Evolutionary conservation across 2,113 vertebrate species (phyloP).

Genomic region (Seriola quinqueradiata): DNA sequence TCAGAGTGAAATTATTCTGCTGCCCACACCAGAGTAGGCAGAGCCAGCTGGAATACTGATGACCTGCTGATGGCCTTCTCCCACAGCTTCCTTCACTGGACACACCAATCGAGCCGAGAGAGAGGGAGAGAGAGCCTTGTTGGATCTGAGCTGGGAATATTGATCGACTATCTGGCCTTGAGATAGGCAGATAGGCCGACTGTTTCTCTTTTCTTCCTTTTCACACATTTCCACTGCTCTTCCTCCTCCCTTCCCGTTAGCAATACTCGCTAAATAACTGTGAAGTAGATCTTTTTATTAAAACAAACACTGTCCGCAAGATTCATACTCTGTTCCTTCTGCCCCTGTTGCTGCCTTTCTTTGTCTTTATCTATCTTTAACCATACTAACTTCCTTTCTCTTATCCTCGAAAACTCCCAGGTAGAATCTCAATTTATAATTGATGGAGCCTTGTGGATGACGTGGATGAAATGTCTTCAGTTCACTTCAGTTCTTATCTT

Average conservation of each 20-base stretch:
- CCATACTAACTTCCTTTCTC: slow-evolving; percentile 7
- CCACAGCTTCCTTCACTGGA: slow-evolving; percentile 69
- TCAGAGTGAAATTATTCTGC: slow-evolving; percentile 80
- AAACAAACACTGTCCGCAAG: slow-evolving; percentile 26
- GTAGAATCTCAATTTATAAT: slow-evolving; percentile 25
- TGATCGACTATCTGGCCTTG: slow-evolving; percentile 60
- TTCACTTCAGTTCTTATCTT: slow-evolving; percentile 11
- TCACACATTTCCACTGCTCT: slow-evolving; percentile 41
- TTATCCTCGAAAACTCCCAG: slow-evolving; percentile 10
- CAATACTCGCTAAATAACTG: slow-evolving; percentile 38
- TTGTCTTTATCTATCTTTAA: slow-evolving; percentile 35
- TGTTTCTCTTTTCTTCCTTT: slow-evolving; percentile 40
- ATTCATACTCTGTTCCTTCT: slow-evolving; percentile 32
- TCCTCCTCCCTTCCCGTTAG: slow-evolving; percentile 8
- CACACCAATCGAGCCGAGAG: slow-evolving; percentile 35
- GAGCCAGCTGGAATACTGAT: slow-evolving; percentile 78
- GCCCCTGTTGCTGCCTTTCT: background rate
- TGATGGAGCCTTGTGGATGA: slow-evolving; percentile 21
- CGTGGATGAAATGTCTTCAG: slow-evolving; percentile 14
- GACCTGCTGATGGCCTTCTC: slow-evolving; percentile 72
- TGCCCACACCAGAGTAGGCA: slow-evolving; percentile 74
- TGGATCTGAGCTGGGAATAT: slow-evolving; percentile 68
- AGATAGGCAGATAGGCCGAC: slow-evolving; percentile 46
- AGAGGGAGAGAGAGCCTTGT: slow-evolving; percentile 26
- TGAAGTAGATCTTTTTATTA: slow-evolving; percentile 48